Base-by-base conservation (phyloP, 1,140 invertebrate species). In the Caenorhabditis tropicalis region DNA sequence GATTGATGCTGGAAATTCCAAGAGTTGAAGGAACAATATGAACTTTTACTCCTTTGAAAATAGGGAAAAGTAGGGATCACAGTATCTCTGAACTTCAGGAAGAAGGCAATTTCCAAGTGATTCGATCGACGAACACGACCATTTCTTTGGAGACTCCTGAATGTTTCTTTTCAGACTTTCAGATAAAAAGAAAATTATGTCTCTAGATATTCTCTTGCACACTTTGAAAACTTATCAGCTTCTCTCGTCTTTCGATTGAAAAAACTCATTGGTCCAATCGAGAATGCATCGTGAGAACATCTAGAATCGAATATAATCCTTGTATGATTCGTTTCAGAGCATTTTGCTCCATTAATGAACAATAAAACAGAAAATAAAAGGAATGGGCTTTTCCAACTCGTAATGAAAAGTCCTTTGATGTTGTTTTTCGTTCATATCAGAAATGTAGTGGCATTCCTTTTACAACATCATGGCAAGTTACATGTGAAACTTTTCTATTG, bases 241-340 rank as follows among this genome's bases (percentile, higher is more conserved):
- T 65, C 58, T 4, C n/a, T 65, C 16, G 36, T 4, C 6, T 16
- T 36, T 19, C 19, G 10, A 19, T 65, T 3, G 16, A 29, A 65
- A 65, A 65, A 65, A 36, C 29, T 33, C 58, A 65, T 65, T 33
- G 58, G 58, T 33, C 58, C 58, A 65, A 65, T 36, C 15, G 10
- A 19, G 16, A 65, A 65, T 19, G 58, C 58, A 36, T 65, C 58
- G 36, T 65, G 58, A 33, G 58, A 65, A 36, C 58, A 65, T 36
- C 58, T 33, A 65, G 16, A 19, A 31, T 65, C 58, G 31, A n/a
- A 65, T 16, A 19, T 33, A 65, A 31, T 65, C 58, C 15, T 65
- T 65, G 58, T 65, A 65, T 12, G 29, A 65, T 33, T 65, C n/a
- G n/a, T n/a, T n/a, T n/a, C n/a, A n/a, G n/a, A n/a, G n/a, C n/a